Conservation (phyloP, 2,888 invertebrate species). For the Xestia c-nigrum region DNA sequence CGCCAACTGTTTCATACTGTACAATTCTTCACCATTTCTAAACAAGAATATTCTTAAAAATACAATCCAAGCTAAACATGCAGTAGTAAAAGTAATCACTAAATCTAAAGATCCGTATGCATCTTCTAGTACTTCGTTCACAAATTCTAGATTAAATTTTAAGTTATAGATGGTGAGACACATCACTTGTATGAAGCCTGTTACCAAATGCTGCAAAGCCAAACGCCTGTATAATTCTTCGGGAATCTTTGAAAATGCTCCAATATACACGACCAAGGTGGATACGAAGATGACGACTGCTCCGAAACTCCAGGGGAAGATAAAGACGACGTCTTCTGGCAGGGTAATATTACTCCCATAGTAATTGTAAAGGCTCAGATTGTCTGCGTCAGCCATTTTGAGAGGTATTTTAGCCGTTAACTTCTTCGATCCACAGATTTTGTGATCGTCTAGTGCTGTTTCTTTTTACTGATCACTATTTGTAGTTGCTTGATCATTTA, state of each 20-base stretch:
- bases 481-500: not conserved
- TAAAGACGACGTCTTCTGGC: slow-evolving; percentile 9
- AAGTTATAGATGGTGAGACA: slow-evolving; percentile 45
- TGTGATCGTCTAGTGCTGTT: not conserved
- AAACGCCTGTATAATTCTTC: slow-evolving; percentile 53
- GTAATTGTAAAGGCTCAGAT: slow-evolving; percentile 7
- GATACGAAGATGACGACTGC: slow-evolving; percentile 13
- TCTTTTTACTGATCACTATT: not conserved
- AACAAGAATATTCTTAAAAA: slow-evolving; percentile 67
- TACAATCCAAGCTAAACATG: slow-evolving; percentile 58
- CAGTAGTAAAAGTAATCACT: slow-evolving; percentile 52
- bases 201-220: slow-evolving; percentile 55
- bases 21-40: slow-evolving; percentile 58
- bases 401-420: not conserved
- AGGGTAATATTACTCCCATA: slow-evolving; percentile 32
- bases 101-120: slow-evolving; percentile 54
- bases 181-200: slow-evolving; percentile 45
- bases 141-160: not conserved
- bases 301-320: slow-evolving; percentile 27
- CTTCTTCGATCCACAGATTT: not conserved
- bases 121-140: not conserved
- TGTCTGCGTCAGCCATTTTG: not conserved
- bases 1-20: slow-evolving; percentile 55
- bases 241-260: slow-evolving; percentile 34
- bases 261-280: slow-evolving; percentile 36